These are phyloP conservation scores for Pangasianodon gigas DNA, from an alignment of 2,113 vertebrate species.

Conservation along the genomic window DNA sequence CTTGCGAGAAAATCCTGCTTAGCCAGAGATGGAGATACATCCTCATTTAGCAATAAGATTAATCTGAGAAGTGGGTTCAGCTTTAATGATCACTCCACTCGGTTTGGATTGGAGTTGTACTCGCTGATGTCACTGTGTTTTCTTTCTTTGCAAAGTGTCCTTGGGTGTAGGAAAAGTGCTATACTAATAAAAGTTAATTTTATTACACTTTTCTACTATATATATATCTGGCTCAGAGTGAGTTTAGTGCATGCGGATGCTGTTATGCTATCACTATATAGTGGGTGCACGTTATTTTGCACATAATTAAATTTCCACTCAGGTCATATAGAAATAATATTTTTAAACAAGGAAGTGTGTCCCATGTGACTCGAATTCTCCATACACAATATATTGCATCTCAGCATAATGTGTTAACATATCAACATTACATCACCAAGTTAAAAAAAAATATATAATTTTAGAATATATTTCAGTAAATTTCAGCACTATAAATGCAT, in stretches of 20 bases:
- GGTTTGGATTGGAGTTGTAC: slow-evolving; percentile 35
- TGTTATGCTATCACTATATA: background rate
- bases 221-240: background rate
- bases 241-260: background rate
- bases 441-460: background rate
- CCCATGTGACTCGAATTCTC: background rate
- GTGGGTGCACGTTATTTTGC: background rate
- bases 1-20: slow-evolving; percentile 34
- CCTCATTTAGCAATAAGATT: slow-evolving; percentile 43
- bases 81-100: slow-evolving; percentile 39
- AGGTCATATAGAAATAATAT: background rate
- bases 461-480: background rate
- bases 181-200: slow-evolving; percentile 9
- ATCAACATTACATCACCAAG: background rate
- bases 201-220: slow-evolving; percentile 9
- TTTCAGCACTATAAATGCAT: background rate
- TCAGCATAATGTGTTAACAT: background rate
- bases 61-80: slow-evolving; percentile 17
- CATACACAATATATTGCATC: background rate
- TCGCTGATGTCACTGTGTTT: slow-evolving; percentile 26
- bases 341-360: background rate
- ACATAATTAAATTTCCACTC: background rate
- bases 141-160: slow-evolving; percentile 6
- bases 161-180: slow-evolving; percentile 8
- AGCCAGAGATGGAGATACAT: slow-evolving; percentile 43